phyloP scores from a whole-genome alignment of 2,888 invertebrate genomes.

The Agrotis clavis region DNA sequence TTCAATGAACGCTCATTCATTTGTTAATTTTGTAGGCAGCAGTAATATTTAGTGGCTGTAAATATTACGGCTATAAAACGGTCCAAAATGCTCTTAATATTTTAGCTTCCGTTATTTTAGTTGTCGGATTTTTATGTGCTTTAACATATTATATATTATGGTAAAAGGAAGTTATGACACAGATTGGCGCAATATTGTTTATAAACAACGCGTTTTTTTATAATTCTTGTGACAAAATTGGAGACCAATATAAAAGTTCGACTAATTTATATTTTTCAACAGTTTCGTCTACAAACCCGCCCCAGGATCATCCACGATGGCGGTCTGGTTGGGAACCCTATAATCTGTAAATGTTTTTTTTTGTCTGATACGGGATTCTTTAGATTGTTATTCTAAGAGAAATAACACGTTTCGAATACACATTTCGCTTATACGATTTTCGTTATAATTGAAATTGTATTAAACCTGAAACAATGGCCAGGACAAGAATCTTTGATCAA shows the following conservation, averaged over 20 bases:
- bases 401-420: conserved; percentile 38
- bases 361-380: conserved; percentile 16
- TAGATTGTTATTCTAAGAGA: conserved; percentile 42
- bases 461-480: background rate
- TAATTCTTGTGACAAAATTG: conserved; percentile 20
- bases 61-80: conserved; percentile 83
- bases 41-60: conserved; percentile 85
- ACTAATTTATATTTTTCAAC: conserved; percentile 13
- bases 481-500: too few species aligned
- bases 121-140: conserved; percentile 55
- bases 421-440: background rate
- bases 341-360: conserved; percentile 49
- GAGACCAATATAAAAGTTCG: conserved; percentile 12
- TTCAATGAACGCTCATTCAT: conserved; percentile 87
- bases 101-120: conserved; percentile 72
- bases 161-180: conserved; percentile 62
- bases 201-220: conserved; percentile 49
- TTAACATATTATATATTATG: conserved; percentile 45
- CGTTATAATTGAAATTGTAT: background rate
- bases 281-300: conserved; percentile 27
- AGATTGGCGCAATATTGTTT: conserved; percentile 41
- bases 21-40: conserved; percentile 86
- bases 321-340: conserved; percentile 45
- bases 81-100: conserved; percentile 79
- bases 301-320: conserved; percentile 25